These are phyloP conservation scores for Argyresthia goedartella DNA, from an alignment of 2,888 invertebrate genomes.

Conservation along the genomic window DNA sequence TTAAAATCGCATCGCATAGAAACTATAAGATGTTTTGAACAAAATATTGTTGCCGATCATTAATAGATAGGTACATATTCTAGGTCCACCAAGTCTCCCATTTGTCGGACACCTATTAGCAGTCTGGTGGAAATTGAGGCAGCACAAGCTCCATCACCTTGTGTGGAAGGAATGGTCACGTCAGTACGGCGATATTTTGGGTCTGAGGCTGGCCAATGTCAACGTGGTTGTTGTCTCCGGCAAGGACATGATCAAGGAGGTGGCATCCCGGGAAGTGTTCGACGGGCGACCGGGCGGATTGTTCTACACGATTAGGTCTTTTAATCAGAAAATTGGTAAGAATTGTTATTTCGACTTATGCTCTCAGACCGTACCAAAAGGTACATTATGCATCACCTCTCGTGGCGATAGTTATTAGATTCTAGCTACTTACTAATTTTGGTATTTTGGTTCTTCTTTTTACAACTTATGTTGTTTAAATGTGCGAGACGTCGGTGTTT, in stretches of 20 bases:
- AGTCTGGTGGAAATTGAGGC: constrained; percentile 33
- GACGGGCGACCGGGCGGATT: constrained; percentile 81
- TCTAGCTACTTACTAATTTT: no score
- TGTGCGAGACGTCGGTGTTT: no score
- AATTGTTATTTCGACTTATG: not conserved
- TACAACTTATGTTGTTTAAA: no score
- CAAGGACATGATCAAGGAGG: constrained; percentile 73
- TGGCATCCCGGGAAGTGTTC: constrained; percentile 74
- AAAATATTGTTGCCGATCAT: no score
- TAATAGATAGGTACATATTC: not conserved
- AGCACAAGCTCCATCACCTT: constrained; percentile 57
- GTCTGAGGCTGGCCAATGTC: constrained; percentile 73
- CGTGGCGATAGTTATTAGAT: no score
- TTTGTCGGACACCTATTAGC: constrained; percentile 47
- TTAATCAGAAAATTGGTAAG: constrained; percentile 77
- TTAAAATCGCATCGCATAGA: no score
- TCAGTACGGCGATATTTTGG: constrained; percentile 75
- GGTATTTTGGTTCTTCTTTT: no score
- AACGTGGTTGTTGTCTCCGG: constrained; percentile 75
- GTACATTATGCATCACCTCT: not conserved
- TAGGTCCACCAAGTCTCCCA: constrained; percentile 44
- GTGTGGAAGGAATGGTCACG: constrained; percentile 72
- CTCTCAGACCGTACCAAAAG: not conserved
- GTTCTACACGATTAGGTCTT: constrained; percentile 76
- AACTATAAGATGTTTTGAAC: no score